Evolutionary conservation across 2,113 vertebrate genomes (phyloP), one percentile per base, ranked within the genome.

Genomic region (Xenotilapia leptura): DNA sequence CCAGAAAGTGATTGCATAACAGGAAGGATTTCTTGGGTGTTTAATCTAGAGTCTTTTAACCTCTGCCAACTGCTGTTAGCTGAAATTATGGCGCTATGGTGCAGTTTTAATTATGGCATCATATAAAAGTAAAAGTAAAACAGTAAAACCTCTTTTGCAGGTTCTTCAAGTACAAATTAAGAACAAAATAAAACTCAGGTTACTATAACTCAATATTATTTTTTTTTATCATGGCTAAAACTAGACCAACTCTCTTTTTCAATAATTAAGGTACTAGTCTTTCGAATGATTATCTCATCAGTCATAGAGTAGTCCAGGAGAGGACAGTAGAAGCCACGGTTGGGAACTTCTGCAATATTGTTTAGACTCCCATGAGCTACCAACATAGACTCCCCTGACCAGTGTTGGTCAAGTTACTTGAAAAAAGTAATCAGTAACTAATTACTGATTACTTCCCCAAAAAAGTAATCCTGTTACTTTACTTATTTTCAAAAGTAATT

Each of bases 271-370:
- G 62, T 60, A 55, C 36, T 9, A 58, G 80, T 82, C 17, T 49
- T 53, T 33, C 26, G 49, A 83, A 5, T 68, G 47, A 79, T 5
- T 77, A 85, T 4, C 21, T 19, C 80, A 49, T 70, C 33, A 85
- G 56, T 36, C 81, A 88, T 21, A 75, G 86, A 82, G 49, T 49
- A 28, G 28, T 83, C 87, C 40, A 55, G 36, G 45, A 33, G 58
- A 84, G 86, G 56, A 90, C 81, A 82, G 56, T 55, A 85, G 89
- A 54, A 51, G 14, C 26, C 75, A 79, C 89, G 92, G 90, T 95
- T 94, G 90, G 90, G 91, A 94, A 93, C 91, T 81, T 80, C 89
- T 87, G 47, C 47, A 82, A 81, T 87, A 89, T 81, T 91, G 45
- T 79, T 84, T 85, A 86, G 87, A 90, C 83, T 92, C 73, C 85